Conservation (phyloP, 1,140 invertebrate species). For the Hesperophylax magnus region DNA sequence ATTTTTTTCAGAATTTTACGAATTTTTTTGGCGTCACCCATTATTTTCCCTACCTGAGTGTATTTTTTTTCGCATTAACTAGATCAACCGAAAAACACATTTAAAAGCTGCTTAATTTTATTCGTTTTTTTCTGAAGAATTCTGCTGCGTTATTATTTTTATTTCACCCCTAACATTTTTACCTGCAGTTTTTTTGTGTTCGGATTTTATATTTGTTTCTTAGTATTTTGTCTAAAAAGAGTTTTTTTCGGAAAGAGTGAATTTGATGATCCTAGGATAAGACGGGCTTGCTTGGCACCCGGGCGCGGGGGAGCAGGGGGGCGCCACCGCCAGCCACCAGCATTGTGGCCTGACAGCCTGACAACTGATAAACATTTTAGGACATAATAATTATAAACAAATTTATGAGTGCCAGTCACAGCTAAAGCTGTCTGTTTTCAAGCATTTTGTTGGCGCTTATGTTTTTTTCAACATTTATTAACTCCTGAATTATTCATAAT, state of each 20-base stretch:
- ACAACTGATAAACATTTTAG: constrained; percentile 50
- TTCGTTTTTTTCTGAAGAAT: constrained; percentile 51
- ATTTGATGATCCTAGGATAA: constrained; percentile 53
- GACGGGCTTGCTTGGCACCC: neutral
- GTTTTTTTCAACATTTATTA: neutral
- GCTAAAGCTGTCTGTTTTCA: neutral
- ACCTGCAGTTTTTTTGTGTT: constrained; percentile 53
- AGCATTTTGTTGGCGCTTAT: no score
- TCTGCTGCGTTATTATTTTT: constrained; percentile 52
- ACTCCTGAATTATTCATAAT: neutral
- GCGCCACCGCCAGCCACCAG: neutral
- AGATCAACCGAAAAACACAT: constrained; percentile 59
- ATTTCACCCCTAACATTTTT: constrained; percentile 54
- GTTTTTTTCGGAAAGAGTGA: constrained; percentile 45
- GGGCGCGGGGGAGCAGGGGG: constrained; percentile 26
- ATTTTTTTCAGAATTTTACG: constrained; percentile 54
- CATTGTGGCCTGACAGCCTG: constrained; percentile 44
- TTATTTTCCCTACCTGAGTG: constrained; percentile 56
- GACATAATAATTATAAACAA: constrained; percentile 55
- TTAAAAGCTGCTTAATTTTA: constrained; percentile 59
- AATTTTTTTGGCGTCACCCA: constrained; percentile 55
- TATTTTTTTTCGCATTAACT: constrained; percentile 58
- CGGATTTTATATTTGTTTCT: constrained; percentile 48
- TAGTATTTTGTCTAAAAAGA: constrained; percentile 46
- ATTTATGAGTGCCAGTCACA: constrained; percentile 42